phyloP scores from a whole-genome alignment of 2,113 vertebrate genomes.

The Misgurnus mizolepis region DNA sequence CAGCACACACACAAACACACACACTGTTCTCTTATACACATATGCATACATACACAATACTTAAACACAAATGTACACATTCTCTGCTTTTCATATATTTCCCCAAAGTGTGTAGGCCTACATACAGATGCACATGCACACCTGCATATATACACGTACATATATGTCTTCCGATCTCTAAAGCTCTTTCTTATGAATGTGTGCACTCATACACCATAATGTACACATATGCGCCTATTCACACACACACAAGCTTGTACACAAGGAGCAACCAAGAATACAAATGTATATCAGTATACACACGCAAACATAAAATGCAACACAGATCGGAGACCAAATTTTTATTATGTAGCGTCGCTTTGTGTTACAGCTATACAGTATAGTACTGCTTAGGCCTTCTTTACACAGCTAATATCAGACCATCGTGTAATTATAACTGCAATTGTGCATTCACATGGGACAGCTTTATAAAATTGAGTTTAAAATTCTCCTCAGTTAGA shows the following conservation, averaged over 20 bases:
- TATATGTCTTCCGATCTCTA: neutral
- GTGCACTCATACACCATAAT: neutral
- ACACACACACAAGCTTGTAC: neutral
- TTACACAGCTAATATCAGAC: neutral
- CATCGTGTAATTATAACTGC: neutral
- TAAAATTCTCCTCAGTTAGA: neutral
- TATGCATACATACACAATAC: neutral
- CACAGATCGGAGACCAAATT: neutral
- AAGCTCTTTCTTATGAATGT: neutral
- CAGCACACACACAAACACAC: neutral
- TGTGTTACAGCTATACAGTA: no score
- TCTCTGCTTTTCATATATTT: neutral
- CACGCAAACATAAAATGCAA: neutral
- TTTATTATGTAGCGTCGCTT: no score
- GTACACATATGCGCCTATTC: neutral
- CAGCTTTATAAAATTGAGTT: neutral
- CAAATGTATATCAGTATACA: neutral
- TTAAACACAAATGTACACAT: neutral
- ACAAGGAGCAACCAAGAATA: neutral
- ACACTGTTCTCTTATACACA: neutral
- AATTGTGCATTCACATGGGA: neutral
- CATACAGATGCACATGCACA: neutral
- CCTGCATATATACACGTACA: neutral
- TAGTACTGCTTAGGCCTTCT: neutral
- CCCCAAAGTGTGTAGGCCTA: neutral